Evolutionary conservation across 2,797 vertebrate genomes (phyloP).

Genomic region (Enteromius viviparus): DNA sequence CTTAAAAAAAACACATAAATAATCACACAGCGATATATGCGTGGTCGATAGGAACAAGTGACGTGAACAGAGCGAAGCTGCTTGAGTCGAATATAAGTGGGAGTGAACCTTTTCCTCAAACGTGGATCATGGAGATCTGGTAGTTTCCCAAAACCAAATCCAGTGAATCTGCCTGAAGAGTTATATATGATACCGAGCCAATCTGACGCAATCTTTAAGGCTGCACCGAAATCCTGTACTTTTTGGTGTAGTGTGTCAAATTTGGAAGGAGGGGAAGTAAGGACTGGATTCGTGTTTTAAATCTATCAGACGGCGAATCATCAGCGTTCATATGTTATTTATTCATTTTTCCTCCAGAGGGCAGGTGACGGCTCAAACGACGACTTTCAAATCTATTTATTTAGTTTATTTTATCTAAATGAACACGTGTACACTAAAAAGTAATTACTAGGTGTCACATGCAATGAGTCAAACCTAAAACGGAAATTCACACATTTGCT

Average conservation of each 20-base stretch:
- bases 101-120: slow-evolving; percentile 5
- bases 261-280: neutral
- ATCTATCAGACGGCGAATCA: neutral
- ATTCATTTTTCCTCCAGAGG: neutral
- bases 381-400: too few species aligned
- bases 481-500: too few species aligned
- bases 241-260: neutral
- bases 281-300: neutral
- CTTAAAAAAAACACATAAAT: neutral
- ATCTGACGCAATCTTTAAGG: neutral
- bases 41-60: rapidly evolving
- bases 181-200: neutral
- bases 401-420: neutral
- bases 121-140: neutral
- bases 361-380: slow-evolving; percentile 1
- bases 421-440: neutral
- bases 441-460: neutral
- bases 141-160: neutral
- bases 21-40: neutral
- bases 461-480: neutral
- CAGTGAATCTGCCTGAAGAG: neutral
- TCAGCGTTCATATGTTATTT: neutral
- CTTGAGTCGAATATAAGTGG: too few species aligned
- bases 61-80: neutral
- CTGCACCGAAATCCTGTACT: neutral